Evolutionary conservation across 2,113 vertebrate species (phyloP), one percentile per base, ranked within the genome.

Genomic region (Potamarius usumacintae): DNA sequence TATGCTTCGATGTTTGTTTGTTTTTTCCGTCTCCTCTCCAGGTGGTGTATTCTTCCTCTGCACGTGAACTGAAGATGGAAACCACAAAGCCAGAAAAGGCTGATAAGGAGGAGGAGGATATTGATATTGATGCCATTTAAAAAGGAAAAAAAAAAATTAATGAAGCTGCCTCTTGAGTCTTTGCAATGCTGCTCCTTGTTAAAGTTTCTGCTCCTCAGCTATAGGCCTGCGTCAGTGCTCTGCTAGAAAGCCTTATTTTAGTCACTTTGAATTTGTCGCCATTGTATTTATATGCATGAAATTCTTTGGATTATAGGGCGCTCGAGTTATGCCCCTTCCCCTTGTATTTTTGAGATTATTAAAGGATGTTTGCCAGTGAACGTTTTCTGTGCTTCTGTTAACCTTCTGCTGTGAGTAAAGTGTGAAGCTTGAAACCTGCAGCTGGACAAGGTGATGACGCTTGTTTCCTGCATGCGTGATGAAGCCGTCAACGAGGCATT

Each of bases 71-170:
- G 83, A 99, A 97, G 94, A 97, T 99, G 93, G 98, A 99, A 96
- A 97, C 97, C 71, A 96, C 97, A 94, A 99, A 98, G 94, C 94
- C 96, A 27, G 94, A 93, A 88, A 93, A 93, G 67, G 89, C 92
- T 7, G 96, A 88, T 27, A 88, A 98, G 89, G 98, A 99, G n/a
- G 96, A 96, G 83, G 98, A 99, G 0, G 98, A 99, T 94, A 97
- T 99, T 17, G 98, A 99, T 93, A 99, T 99, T 10, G 98, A 99
- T 94, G 98, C 98, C 89, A 99, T 99, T 96, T 99, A 95, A 93
- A 95, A 83, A 93, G 83, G 58, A 53, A 53, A 8, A 65, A 8
- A 65, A 71, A 22, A 69, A 83, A 79, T 42, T 84, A 79, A 85
- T 85, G 42, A 58, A 85, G 67, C 53, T 87, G 88, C 82, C 88